phyloP scores from a whole-genome alignment of 1,140 invertebrate genomes.

The Lamellibrachia luymesi region DNA sequence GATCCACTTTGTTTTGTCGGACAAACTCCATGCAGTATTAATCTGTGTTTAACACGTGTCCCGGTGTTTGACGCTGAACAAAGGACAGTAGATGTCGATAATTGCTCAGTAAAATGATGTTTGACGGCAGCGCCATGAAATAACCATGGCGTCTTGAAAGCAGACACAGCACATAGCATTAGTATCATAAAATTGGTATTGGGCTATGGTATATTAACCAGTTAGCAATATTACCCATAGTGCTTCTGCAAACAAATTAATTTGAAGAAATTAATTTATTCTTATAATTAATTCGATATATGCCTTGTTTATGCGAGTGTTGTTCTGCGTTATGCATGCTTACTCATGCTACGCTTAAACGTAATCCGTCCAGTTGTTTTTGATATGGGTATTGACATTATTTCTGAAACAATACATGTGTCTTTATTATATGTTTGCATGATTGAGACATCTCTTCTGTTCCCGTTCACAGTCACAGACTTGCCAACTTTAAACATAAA shows the following conservation, averaged over 20 bases:
- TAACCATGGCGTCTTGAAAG: too few species aligned
- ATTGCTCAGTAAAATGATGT: background rate
- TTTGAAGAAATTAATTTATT: background rate
- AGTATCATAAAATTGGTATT: too few species aligned
- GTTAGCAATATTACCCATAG: too few species aligned
- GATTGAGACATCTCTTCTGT: background rate
- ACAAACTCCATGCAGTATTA: background rate
- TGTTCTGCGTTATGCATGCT: background rate
- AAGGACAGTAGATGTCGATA: background rate
- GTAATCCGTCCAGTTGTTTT: too few species aligned
- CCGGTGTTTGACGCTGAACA: background rate
- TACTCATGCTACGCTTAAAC: background rate
- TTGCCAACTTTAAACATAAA: background rate
- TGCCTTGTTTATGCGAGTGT: background rate
- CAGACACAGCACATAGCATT: too few species aligned
- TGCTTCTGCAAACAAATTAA: too few species aligned
- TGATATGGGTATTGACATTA: too few species aligned
- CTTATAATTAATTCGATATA: background rate
- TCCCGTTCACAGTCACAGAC: background rate
- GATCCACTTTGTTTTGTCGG: background rate
- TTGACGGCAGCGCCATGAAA: too few species aligned
- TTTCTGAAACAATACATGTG: background rate
- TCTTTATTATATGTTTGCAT: too few species aligned
- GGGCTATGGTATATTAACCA: too few species aligned
- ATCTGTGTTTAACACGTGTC: background rate